phyloP scores from a whole-genome alignment of 2,888 invertebrate genomes.

The Agonopterix alstromeriana region DNA sequence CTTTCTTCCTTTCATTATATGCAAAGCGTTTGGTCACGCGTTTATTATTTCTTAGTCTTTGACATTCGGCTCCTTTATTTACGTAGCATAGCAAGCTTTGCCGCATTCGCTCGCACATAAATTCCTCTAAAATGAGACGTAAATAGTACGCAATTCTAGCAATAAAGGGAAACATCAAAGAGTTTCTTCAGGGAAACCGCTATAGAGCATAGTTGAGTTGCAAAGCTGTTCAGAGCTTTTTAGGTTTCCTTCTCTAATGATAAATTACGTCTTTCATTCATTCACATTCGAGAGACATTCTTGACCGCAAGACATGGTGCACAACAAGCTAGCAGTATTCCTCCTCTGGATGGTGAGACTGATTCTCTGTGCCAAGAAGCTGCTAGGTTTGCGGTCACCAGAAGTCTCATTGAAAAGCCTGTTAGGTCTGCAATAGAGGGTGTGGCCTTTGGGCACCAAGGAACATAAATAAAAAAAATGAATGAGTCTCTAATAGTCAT shows the following conservation, averaged over 20 bases:
- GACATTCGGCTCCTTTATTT: slow-evolving; percentile 38
- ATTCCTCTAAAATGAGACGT: slow-evolving; percentile 51
- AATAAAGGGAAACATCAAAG: slow-evolving; percentile 62
- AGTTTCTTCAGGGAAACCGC: slow-evolving; percentile 42
- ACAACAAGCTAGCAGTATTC: no score
- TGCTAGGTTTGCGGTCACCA: no score
- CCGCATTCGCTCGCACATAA: slow-evolving; percentile 39
- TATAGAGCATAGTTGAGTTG: slow-evolving; percentile 33
- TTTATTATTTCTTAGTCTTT: slow-evolving; percentile 44
- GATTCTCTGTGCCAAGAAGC: no score
- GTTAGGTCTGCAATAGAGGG: no score
- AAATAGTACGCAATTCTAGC: slow-evolving; percentile 47
- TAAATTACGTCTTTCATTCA: no score
- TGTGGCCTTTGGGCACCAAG: no score
- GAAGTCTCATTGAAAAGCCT: no score
- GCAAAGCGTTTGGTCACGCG: slow-evolving; percentile 40
- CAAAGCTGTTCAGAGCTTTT: slow-evolving; percentile 14
- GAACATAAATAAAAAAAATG: slow-evolving; percentile 29
- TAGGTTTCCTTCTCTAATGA: slow-evolving; percentile 17
- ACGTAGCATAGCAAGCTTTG: slow-evolving; percentile 46
- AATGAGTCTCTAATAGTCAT: slow-evolving; percentile 59
- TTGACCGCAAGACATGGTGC: no score
- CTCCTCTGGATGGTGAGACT: no score
- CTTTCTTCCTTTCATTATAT: slow-evolving; percentile 41
- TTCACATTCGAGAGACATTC: no score